Evolutionary conservation across 2,113 vertebrate genomes (phyloP).

Genomic region (Forbesichthys agassizii): DNA sequence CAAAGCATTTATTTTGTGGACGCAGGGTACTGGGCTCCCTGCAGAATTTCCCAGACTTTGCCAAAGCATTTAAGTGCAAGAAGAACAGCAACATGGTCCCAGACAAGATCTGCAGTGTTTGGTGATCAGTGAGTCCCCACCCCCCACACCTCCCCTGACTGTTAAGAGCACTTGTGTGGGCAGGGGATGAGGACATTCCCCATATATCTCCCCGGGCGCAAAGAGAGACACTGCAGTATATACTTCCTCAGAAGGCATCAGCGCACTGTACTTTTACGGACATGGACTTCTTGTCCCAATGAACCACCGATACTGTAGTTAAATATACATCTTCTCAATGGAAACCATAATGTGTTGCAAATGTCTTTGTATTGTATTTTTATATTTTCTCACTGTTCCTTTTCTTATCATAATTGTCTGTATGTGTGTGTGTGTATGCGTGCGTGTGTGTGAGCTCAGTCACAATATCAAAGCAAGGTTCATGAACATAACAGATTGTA

Average conservation of each 20-base stretch:
- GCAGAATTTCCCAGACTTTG: slow-evolving; percentile 92
- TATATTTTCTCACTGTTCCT: slow-evolving; percentile 10
- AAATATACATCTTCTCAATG: slow-evolving; percentile 51
- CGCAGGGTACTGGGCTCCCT: slow-evolving; percentile 90
- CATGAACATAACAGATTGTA: slow-evolving; percentile 6
- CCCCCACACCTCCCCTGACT: slow-evolving; percentile 40
- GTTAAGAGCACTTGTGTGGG: slow-evolving; percentile 41
- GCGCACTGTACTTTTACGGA: slow-evolving; percentile 40
- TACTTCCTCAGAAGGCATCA: slow-evolving; percentile 51
- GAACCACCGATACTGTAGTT: slow-evolving; percentile 51
- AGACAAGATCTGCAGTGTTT: slow-evolving; percentile 84
- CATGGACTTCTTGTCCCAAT: slow-evolving; percentile 40
- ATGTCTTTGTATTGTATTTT: slow-evolving; percentile 11
- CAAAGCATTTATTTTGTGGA: slow-evolving; percentile 23
- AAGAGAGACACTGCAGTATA: slow-evolving; percentile 54
- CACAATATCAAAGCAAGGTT: slow-evolving; percentile 39
- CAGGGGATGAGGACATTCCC: slow-evolving; percentile 39
- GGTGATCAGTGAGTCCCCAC: slow-evolving; percentile 77
- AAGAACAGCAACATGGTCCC: slow-evolving; percentile 85
- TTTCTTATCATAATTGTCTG: slow-evolving; percentile 23
- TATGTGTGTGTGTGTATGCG: slow-evolving; percentile 14
- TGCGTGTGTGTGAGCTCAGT: slow-evolving; percentile 21
- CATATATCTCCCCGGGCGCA: slow-evolving; percentile 47
- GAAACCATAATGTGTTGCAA: slow-evolving; percentile 25
- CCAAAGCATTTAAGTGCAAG: slow-evolving; percentile 87